A percentile compares a stretch with the other conserved stretches of the same genome.
Evolutionary conservation across 92 coral and sea anemone species (phyloP).

Genomic region (Porites cylindrica): DNA sequence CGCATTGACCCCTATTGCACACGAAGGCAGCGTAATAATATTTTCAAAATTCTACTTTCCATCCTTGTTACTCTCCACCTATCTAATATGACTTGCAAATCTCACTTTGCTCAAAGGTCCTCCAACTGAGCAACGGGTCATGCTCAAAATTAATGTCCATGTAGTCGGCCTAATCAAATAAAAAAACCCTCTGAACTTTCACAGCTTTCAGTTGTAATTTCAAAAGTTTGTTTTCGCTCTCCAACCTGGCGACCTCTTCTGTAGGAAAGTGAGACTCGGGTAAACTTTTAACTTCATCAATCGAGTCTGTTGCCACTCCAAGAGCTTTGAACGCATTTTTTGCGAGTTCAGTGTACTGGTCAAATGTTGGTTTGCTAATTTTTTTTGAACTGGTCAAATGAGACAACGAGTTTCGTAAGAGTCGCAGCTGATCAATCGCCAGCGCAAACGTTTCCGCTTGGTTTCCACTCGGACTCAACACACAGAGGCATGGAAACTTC

Average conservation of each 20-base stretch:
- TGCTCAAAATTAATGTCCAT: too few relatives aligned
- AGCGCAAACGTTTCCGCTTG: not conserved
- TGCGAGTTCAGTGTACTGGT: not conserved
- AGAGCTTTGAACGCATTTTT: not conserved
- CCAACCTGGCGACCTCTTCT: not conserved
- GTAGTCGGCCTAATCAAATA: not conserved
- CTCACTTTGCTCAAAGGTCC: not conserved
- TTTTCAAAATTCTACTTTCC: not conserved
- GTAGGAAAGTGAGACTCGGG: not conserved
- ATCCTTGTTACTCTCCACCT: not conserved
- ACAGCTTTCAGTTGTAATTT: too few relatives aligned
- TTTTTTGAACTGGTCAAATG: not conserved
- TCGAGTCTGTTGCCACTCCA: not conserved
- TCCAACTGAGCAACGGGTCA: too few relatives aligned
- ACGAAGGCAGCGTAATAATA: too few relatives aligned
- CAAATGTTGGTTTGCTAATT: not conserved
- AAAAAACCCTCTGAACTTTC: too few relatives aligned
- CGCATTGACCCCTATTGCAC: too few relatives aligned
- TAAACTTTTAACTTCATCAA: not conserved
- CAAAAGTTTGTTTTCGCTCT: not conserved
- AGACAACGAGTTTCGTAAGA: not conserved
- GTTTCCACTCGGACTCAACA: not conserved
- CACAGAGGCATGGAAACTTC: not conserved
- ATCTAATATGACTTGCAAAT: not conserved
- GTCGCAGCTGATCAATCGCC: not conserved